A percentile compares a stretch with the other conserved stretches of the same genome.
These are phyloP conservation scores for Tortrix viridana DNA, from an alignment of 2,888 invertebrate species.

Conservation along the genomic window DNA sequence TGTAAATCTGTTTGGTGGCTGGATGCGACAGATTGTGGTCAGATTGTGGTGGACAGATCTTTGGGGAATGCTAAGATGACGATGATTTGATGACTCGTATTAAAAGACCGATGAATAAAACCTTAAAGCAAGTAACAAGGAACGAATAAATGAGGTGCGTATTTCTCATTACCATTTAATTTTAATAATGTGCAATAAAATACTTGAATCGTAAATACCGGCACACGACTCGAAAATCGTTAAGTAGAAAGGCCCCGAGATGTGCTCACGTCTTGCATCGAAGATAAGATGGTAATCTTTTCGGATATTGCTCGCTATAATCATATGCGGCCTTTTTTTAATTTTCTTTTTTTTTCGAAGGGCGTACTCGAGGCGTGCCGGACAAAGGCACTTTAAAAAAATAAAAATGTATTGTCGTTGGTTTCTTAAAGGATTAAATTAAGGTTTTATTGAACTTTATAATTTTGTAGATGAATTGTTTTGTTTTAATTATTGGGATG, in stretches of 20 bases:
- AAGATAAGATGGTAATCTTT: conserved; percentile 81
- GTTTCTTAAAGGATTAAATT: conserved; percentile 36
- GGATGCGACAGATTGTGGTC: no score
- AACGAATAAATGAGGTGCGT: background rate
- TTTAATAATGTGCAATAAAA: conserved; percentile 18
- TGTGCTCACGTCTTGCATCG: conserved; percentile 73
- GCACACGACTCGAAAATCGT: conserved; percentile 55
- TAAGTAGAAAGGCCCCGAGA: conserved; percentile 63
- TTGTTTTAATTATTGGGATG: conserved; percentile 26
- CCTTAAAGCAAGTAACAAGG: no score
- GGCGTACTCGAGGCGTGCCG: conserved; percentile 68
- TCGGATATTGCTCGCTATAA: conserved; percentile 83
- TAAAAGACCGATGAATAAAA: background rate
- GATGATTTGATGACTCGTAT: no score
- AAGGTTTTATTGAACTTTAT: conserved; percentile 37
- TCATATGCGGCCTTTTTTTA: conserved; percentile 76
- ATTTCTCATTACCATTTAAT: conserved; percentile 10
- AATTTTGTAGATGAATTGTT: conserved; percentile 31
- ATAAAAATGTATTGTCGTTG: conserved; percentile 53
- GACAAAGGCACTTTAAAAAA: conserved; percentile 66
- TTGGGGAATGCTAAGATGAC: no score
- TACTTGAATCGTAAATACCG: conserved; percentile 29
- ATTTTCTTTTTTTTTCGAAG: conserved; percentile 55
- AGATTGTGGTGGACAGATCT: no score
- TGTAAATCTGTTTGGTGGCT: no score